Evolutionary conservation across 2,888 invertebrate species (phyloP), one percentile per base, ranked within the genome.

Genomic region (Macaria liturata): DNA sequence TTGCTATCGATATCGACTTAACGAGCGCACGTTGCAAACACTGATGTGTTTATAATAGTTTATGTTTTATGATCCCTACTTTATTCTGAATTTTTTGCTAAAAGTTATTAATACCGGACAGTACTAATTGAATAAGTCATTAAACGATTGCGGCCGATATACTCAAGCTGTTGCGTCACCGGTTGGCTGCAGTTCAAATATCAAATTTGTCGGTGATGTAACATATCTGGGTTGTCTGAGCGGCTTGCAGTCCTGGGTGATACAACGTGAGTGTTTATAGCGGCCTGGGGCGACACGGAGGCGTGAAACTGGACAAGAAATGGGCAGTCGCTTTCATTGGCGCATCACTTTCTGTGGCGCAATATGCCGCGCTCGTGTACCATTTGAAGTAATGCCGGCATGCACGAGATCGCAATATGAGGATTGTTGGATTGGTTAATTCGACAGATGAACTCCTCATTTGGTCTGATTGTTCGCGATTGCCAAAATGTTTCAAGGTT

Each of bases 341-440:
- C 65, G 67, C 75, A 80, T 77, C 78, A 78, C 74, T 79, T 76
- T 77, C 72, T 56, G 67, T 82, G 76, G 74, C 64, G 73, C 72
- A 76, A 72, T 57, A 62, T 57, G 61, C 57, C 64, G 52, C 58
- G 39, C 45, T 53, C 39, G 44, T 8, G 39, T 53, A 49, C 51
- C 42, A 57, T 58, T 60, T 57, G 67, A 66, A 66, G 59, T 66
- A 66, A 68, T 67, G 63, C 63, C 62, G 63, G 61, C 67, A 72
- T 40, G 40, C 40, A n/a, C 8, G 42, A 8, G 42, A n/a, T 8
- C 4, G 42, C 42, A 9, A 42, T 65, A 62, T 70, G n/a, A 39
- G 49, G 54, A 67, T 75, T 74, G 61, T 9, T 32, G 49, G 54
- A 67, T 75, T 74, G 61, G 64, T 59, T 51, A 64, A 66, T 52